Base-by-base conservation (phyloP, 2,797 vertebrate species). In the Crenuchus spilurus region DNA sequence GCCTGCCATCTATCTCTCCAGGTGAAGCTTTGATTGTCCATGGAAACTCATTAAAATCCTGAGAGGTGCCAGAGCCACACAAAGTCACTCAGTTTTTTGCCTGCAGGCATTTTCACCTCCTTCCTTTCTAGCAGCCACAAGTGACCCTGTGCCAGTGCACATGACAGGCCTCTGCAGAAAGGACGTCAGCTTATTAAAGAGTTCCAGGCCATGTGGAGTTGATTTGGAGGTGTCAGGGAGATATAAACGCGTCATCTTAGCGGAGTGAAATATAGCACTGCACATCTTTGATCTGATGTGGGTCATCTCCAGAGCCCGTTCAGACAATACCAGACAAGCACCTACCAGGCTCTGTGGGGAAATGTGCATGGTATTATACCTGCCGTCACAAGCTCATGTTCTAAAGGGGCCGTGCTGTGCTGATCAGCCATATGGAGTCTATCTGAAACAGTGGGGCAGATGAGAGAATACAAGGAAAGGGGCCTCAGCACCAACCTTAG, bases 241-340 rank as follows among this genome's bases (percentile, higher is more conserved):
- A 90, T 84, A 86, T 87, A 82, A 84, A 83, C 85, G 82, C 82
- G 82, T 91, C 89, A 90, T 88, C 63, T 86, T 28, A 68, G 58
- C 76, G 30, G 16, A 72, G 83, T 92, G 87, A 92, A 77, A 90
- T 92, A 92, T 28, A 33, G 83, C 80, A 72, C 73, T 0, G 78
- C 82, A 84, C 80, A 87, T 89, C 91, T 92, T 92, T 92, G 91
- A 92, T 90, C 90, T 90, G 80, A 84, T 70, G 68, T 39, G 68
- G 80, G 77, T 83, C 82, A 70, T 77, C 82, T 84, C 80, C 58
- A 73, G 61, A 79, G 72, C 64, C 64, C 46, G 70, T 52, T 57
- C 76, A 67, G 74, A 63, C 70, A 58, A 44, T 42, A 70, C 52
- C 66, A 60, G 62, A 61, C 44, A 49, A 62, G 30, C 35, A 31